Evolutionary conservation across 2,888 invertebrate genomes (phyloP), one percentile per base, ranked within the genome.

Genomic region (Andrena chrysosceles): DNA sequence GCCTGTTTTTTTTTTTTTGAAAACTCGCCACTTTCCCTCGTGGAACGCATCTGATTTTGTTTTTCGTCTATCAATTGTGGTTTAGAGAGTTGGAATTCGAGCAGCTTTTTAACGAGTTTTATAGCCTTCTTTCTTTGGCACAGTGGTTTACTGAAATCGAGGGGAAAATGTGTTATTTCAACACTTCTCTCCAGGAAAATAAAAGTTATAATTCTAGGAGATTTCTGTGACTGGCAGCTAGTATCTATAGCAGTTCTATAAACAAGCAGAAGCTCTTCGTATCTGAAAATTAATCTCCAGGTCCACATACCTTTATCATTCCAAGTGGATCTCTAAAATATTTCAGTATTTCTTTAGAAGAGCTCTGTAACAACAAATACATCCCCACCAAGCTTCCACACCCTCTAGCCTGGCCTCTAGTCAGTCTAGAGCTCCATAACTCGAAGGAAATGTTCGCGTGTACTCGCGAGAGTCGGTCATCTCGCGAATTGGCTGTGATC

Each of bases 401-500:
- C 54, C 10, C 56, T 0, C 8, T 56, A 23, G 10, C 1, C 26
- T 0, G 23, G 56, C 4, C 26, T 56, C 20, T 35, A 35, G 33
- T 35, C 33, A 35, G 33, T 35, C 33, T 26, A 56, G 10, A 26
- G 3, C 20, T 23, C 54, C 54, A 10, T 10, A 56, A 10, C 26
- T 56, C 0, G 26, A 23, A 56, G 56, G 23, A 56, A 23, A 56
- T 56, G 10, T 56, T 56, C 56, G 23, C 23, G 23, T 8, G 10
- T 23, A 26, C 54, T 10, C 10, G 23, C 23, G 56, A 42, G 42
- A 42, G 20, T 56, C 56, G 56, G n/a, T 59, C 42, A 33, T 26
- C 35, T 26, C 26, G 64, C 56, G 56, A 64, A 71, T 20, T 56
- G 33, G 23, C 16, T 26, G 71, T 59, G 63, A 69, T 73, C 49